These are phyloP conservation scores for Taxidea taxus DNA, from an alignment of 2,113 vertebrate genomes.

Conservation along the genomic window DNA sequence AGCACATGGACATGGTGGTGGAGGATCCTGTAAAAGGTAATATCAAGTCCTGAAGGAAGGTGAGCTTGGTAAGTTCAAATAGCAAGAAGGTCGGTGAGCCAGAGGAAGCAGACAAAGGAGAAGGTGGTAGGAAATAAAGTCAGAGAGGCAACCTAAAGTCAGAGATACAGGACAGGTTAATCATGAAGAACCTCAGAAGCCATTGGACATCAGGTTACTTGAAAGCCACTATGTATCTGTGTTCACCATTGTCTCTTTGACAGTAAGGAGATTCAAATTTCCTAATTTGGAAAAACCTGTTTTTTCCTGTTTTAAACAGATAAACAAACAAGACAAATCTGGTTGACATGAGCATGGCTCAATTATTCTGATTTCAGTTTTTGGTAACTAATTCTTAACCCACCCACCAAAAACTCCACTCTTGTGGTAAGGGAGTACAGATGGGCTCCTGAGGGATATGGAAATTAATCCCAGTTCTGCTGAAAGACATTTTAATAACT, in stretches of 20 bases:
- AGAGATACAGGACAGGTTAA: background rate
- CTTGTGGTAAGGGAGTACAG: conserved; percentile 75
- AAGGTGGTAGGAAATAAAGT: background rate
- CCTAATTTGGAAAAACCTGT: conserved; percentile 55
- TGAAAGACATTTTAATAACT: conserved; percentile 83
- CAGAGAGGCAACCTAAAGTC: background rate
- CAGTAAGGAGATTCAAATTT: conserved; percentile 30
- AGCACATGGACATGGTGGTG: background rate
- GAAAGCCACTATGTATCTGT: background rate
- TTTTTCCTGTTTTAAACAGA: conserved; percentile 43
- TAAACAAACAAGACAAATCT: conserved; percentile 31
- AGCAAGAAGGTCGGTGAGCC: background rate
- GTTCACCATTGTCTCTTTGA: conserved; percentile 10
- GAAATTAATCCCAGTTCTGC: conserved; percentile 80
- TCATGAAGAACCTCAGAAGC: background rate
- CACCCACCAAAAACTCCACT: conserved; percentile 76
- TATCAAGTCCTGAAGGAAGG: background rate
- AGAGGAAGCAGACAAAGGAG: background rate
- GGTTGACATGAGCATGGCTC: conserved; percentile 55
- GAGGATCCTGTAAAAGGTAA: background rate
- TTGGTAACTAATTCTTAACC: conserved; percentile 81
- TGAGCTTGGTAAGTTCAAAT: background rate
- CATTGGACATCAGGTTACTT: background rate
- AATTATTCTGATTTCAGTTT: conserved; percentile 76
- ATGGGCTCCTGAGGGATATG: conserved; percentile 76